Evolutionary conservation across 2,888 invertebrate genomes (phyloP), one percentile per base, ranked within the genome.

Genomic region (Ectobius pallidus): DNA sequence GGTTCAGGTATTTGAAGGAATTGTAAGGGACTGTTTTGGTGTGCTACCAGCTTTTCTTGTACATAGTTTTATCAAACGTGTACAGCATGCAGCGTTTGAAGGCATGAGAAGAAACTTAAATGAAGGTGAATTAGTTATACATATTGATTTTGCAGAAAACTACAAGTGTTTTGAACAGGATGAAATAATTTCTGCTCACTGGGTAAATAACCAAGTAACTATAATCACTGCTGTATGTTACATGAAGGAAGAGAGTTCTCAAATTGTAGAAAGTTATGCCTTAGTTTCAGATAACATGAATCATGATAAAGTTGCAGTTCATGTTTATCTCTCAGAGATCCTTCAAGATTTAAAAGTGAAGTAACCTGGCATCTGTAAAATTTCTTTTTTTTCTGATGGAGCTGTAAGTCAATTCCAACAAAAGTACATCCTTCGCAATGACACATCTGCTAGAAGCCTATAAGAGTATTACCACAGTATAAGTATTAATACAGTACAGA

Each of bases 301-400:
- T 27, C 61, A 61, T 11, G 61, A 61, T 20, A 61, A 61, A 61
- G 6, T 61, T 61, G 27, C 61, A 61, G 61, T 25, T 25, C 61
- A 61, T 0, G 27, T n/a, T 3, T 61, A 61, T 30, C 61, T n/a
- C n/a, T n/a, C n/a, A n/a, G n/a, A n/a, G n/a, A n/a, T n/a, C n/a
- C n/a, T n/a, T n/a, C n/a, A n/a, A n/a, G n/a, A n/a, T n/a, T n/a
- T n/a, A n/a, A n/a, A n/a, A n/a, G n/a, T n/a, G n/a, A n/a, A n/a
- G n/a, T n/a, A n/a, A n/a, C n/a, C n/a, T n/a, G n/a, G n/a, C n/a
- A n/a, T n/a, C n/a, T n/a, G n/a, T n/a, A n/a, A n/a, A n/a, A n/a
- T n/a, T n/a, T n/a, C n/a, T n/a, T n/a, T n/a, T n/a, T n/a, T n/a
- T n/a, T n/a, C n/a, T n/a, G n/a, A n/a, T n/a, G n/a, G n/a, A n/a